Percentiles rank a stretch among this genome's conserved stretches.
Conservation (phyloP, 2,888 invertebrate species). For the Ligdia adustata region DNA sequence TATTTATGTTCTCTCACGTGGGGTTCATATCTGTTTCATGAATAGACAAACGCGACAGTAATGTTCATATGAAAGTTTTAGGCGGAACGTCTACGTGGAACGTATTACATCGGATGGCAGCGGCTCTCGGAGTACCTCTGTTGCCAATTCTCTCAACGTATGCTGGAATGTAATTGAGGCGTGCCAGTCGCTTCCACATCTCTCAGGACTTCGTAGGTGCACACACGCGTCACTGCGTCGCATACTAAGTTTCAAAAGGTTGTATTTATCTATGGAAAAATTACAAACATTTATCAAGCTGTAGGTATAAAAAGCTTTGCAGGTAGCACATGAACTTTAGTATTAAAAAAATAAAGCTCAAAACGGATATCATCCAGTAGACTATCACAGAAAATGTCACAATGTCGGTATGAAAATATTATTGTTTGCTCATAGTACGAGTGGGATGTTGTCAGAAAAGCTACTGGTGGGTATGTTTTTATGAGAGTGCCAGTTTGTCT, state of each 20-base stretch:
- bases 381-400: constrained; percentile 25
- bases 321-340: constrained; percentile 14
- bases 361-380: constrained; percentile 10
- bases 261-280: background rate
- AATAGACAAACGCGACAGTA: constrained; percentile 24
- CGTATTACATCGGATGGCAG: constrained; percentile 56
- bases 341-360: constrained; percentile 12
- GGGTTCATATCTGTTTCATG: constrained; percentile 11
- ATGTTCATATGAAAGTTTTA: constrained; percentile 37
- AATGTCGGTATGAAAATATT: constrained; percentile 32
- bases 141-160: constrained; percentile 63
- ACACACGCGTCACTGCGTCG: constrained; percentile 48
- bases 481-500: constrained; percentile 29
- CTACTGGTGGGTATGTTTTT: constrained; percentile 25
- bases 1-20: constrained; percentile 7
- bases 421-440: constrained; percentile 30
- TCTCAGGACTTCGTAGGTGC: constrained; percentile 53
- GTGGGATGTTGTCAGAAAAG: constrained; percentile 21
- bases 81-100: constrained; percentile 27
- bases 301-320: too few relatives aligned
- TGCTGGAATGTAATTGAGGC: constrained; percentile 71
- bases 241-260: background rate
- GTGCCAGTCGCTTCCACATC: constrained; percentile 58
- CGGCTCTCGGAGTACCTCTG: constrained; percentile 52
- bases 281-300: background rate